Conservation (phyloP, 2,797 vertebrate species). For the Hydrophis major region DNA sequence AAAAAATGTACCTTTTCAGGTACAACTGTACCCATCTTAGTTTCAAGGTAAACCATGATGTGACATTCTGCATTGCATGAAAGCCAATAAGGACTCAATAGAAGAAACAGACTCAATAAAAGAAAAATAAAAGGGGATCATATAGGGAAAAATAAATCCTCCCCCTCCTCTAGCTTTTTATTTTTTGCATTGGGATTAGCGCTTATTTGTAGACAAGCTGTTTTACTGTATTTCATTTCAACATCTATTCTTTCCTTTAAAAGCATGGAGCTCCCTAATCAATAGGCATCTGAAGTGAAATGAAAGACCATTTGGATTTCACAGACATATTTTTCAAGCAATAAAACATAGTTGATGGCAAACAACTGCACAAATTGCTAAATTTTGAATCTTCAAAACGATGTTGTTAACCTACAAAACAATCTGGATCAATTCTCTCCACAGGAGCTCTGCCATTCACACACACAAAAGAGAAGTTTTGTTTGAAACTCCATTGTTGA, state of each 20-base stretch:
- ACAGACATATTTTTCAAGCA: background rate
- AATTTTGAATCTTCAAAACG: background rate
- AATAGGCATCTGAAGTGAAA: background rate
- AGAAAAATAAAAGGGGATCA: constrained; percentile 26
- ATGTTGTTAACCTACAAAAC: background rate
- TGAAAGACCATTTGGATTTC: background rate
- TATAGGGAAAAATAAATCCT: background rate
- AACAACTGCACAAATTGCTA: background rate
- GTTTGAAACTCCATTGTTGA: too few relatives aligned
- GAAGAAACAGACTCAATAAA: background rate
- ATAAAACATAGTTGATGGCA: background rate
- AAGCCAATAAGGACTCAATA: background rate
- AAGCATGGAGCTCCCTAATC: background rate
- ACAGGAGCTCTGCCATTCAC: background rate
- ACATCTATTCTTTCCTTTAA: background rate
- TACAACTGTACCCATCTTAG: background rate
- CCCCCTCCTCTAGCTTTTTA: background rate
- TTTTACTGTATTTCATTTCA: background rate
- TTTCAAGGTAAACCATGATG: background rate
- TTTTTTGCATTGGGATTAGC: background rate
- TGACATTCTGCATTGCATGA: background rate
- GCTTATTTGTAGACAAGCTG: background rate
- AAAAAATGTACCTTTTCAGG: background rate
- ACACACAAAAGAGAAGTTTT: background rate
- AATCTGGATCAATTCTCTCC: background rate